Evolutionary conservation across 2,797 vertebrate genomes (phyloP).

Genomic region (Lutjanus argentimaculatus): DNA sequence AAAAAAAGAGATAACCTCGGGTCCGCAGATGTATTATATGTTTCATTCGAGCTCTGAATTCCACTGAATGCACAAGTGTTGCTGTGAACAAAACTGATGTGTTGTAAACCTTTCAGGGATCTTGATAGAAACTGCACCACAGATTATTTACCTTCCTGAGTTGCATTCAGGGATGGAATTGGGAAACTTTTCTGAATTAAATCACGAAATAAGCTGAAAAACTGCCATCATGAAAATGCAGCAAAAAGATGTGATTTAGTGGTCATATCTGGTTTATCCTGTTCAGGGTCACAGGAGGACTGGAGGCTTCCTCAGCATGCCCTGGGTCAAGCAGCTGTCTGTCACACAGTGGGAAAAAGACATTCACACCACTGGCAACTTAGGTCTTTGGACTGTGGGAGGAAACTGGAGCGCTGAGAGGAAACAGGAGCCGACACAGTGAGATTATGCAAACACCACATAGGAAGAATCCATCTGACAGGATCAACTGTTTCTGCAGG

Average conservation of each 20-base stretch:
- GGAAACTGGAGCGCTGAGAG: slow-evolving; percentile 22
- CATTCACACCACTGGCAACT: background rate
- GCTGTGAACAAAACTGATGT: background rate
- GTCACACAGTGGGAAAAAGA: slow-evolving; percentile 11
- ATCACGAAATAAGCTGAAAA: background rate
- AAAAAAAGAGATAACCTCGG: slow-evolving; percentile 13
- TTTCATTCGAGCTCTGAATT: background rate
- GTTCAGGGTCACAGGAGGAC: slow-evolving; percentile 18
- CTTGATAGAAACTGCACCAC: background rate
- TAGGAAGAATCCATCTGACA: slow-evolving; percentile 12
- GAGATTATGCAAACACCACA: slow-evolving; percentile 7
- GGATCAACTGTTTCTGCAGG: background rate
- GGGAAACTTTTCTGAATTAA: background rate
- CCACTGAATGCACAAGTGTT: slow-evolving; percentile 15
- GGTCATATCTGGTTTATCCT: background rate
- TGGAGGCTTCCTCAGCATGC: background rate
- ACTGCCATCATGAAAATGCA: background rate
- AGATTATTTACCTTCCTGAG: background rate
- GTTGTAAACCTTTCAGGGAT: slow-evolving; percentile 11
- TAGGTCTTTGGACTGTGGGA: background rate
- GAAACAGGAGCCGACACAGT: slow-evolving; percentile 21
- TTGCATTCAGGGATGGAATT: background rate
- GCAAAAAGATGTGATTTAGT: background rate
- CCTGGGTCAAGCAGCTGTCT: background rate
- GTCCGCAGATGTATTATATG: background rate